A percentile compares a stretch with the other conserved stretches of the same genome.
These are phyloP conservation scores for Ophiothrix spiculata DNA, from an alignment of 35 echinoderm and acorn worm species.

Conservation along the genomic window DNA sequence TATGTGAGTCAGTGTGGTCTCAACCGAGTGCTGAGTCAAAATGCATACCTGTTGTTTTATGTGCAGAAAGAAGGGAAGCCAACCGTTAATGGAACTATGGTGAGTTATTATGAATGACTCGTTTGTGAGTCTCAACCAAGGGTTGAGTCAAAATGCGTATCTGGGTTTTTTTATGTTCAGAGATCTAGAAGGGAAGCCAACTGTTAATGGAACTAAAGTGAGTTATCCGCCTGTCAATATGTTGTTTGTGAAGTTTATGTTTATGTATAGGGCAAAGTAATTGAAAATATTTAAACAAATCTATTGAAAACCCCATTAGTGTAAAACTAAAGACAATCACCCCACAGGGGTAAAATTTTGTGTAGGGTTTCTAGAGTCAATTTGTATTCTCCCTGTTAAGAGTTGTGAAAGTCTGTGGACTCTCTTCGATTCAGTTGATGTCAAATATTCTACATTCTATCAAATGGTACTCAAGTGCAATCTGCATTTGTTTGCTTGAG, in stretches of 20 bases:
- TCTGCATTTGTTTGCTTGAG: too few species aligned
- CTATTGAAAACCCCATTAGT: constrained; percentile 62
- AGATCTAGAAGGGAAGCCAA: constrained; percentile 32
- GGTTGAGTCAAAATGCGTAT: constrained; percentile 89
- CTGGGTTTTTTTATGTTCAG: constrained; percentile 80
- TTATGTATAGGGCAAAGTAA: constrained; percentile 80
- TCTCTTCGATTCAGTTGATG: too few species aligned
- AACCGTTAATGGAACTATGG: constrained; percentile 33
- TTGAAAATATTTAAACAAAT: constrained; percentile 87
- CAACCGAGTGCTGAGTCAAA: constrained; percentile 72
- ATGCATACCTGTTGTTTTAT: constrained; percentile 95
- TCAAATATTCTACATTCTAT: too few species aligned
- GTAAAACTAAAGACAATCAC: constrained; percentile 54
- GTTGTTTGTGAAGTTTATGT: constrained; percentile 76
- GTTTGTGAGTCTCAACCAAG: constrained; percentile 50
- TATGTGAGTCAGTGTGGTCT: constrained; percentile 63
- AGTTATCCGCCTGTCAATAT: constrained; percentile 89
- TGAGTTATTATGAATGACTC: constrained; percentile 93
- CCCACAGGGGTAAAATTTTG: too few species aligned
- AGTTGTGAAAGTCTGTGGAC: too few species aligned
- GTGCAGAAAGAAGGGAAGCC: constrained; percentile 50
- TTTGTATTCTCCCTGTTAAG: too few species aligned
- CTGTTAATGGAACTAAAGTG: constrained; percentile 36
- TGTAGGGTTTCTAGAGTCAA: too few species aligned
- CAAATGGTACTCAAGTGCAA: too few species aligned